Conservation (phyloP, 2,797 vertebrate genomes). For the Spheniscus humboldti region DNA sequence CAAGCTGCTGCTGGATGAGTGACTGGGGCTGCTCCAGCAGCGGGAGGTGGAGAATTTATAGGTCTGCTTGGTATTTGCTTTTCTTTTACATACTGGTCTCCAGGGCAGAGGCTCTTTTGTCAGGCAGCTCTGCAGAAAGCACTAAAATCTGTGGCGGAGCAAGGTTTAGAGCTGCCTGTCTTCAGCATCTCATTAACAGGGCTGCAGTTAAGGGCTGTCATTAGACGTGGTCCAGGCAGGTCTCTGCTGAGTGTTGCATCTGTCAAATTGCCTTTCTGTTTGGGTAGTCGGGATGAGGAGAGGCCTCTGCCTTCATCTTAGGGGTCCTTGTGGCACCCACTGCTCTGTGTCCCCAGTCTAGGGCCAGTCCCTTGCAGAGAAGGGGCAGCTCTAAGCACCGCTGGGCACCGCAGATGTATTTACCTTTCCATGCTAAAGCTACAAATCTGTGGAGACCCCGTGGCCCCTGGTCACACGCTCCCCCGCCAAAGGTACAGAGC, state of each 20-base stretch:
- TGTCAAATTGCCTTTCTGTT: neutral
- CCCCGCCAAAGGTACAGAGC: neutral
- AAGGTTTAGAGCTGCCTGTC: neutral
- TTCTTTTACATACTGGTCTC: neutral
- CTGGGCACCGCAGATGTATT: neutral
- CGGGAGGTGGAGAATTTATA: neutral
- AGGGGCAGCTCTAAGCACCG: neutral
- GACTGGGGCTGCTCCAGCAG: neutral
- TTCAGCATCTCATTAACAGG: neutral
- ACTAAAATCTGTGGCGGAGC: neutral
- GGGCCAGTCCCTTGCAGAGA: neutral
- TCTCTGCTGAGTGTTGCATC: neutral
- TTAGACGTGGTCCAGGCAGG: neutral
- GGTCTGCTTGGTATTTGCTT: neutral
- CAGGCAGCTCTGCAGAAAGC: neutral
- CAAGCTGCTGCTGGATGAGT: neutral
- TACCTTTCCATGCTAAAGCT: neutral
- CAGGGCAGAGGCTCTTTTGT: neutral
- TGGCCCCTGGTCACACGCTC: neutral
- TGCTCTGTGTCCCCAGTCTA: neutral
- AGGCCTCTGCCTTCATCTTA: neutral
- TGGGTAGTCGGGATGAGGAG: neutral
- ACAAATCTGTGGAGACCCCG: neutral
- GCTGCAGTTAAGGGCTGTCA: neutral
- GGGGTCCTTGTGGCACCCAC: neutral